A percentile compares a stretch with the other conserved stretches of the same genome.
These are phyloP conservation scores for Malacosoma neustria DNA, from an alignment of 2,888 invertebrate species.

Conservation along the genomic window DNA sequence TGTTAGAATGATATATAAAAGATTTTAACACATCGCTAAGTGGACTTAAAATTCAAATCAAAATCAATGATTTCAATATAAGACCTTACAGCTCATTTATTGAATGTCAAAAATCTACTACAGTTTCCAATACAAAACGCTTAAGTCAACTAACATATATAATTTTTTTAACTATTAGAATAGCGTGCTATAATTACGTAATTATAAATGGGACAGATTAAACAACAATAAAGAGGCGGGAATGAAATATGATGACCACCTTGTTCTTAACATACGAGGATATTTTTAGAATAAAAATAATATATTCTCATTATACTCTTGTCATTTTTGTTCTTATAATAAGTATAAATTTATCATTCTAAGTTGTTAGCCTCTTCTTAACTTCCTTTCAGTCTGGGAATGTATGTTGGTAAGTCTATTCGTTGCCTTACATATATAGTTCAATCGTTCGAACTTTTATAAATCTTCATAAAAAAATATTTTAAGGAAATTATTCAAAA, in stretches of 20 bases:
- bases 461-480: conserved; percentile 65
- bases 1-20: too few species aligned
- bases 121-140: too few species aligned
- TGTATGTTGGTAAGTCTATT: conserved; percentile 72
- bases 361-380: conserved; percentile 63
- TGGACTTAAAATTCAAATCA: too few species aligned
- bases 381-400: conserved; percentile 67
- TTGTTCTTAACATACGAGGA: conserved; percentile 20
- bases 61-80: too few species aligned
- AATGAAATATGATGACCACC: conserved; percentile 19
- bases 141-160: too few species aligned
- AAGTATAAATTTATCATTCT: conserved; percentile 38
- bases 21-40: too few species aligned
- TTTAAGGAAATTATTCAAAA: conserved; percentile 48
- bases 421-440: conserved; percentile 67
- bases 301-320: conserved; percentile 15
- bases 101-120: too few species aligned
- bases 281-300: conserved; percentile 23
- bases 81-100: too few species aligned
- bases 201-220: too few species aligned
- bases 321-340: conserved; percentile 35
- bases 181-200: too few species aligned
- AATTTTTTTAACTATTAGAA: too few species aligned
- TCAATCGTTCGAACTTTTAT: conserved; percentile 46
- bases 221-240: conserved; percentile 42